phyloP scores from a whole-genome alignment of 2,797 vertebrate genomes.

The Epinephelus malabaricus region DNA sequence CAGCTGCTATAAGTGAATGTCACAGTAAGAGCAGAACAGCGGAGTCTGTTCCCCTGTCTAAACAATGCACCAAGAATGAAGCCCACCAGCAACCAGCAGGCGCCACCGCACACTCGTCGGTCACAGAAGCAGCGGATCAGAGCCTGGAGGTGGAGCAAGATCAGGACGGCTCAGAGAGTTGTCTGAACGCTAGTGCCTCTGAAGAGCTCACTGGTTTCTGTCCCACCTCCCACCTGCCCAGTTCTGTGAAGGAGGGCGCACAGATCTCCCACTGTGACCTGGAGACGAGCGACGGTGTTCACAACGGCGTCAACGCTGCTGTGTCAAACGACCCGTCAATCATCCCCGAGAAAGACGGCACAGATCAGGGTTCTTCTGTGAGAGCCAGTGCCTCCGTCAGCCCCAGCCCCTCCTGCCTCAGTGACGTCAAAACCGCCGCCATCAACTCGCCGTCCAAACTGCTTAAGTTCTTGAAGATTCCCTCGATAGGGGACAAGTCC shows the following conservation, averaged over 20 bases:
- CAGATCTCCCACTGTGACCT: slow-evolving; percentile 69
- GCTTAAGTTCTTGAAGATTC: slow-evolving; percentile 93
- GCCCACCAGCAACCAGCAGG: slow-evolving; percentile 77
- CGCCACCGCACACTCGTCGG: slow-evolving; percentile 73
- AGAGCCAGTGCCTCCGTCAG: slow-evolving; percentile 85
- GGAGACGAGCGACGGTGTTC: slow-evolving; percentile 62
- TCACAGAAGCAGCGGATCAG: slow-evolving; percentile 69
- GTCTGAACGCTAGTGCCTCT: slow-evolving; percentile 37
- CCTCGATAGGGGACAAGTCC: slow-evolving; percentile 87
- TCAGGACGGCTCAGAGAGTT: slow-evolving; percentile 42
- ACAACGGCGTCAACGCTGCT: slow-evolving; percentile 61
- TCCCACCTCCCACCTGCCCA: slow-evolving; percentile 63
- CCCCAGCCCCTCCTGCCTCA: slow-evolving; percentile 86
- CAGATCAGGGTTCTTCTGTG: slow-evolving; percentile 70
- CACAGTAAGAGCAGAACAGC: slow-evolving; percentile 71
- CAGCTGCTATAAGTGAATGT: slow-evolving; percentile 72
- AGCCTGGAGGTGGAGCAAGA: slow-evolving; percentile 60
- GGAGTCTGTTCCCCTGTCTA: slow-evolving; percentile 66
- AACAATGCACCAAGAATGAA: slow-evolving; percentile 70
- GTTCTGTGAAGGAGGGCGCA: slow-evolving; percentile 61
- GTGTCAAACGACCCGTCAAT: slow-evolving; percentile 55
- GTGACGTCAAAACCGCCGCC: slow-evolving; percentile 84
- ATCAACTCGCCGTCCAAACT: slow-evolving; percentile 91
- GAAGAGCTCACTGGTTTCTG: slow-evolving; percentile 73
- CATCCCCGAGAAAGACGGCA: slow-evolving; percentile 67